Conservation (phyloP, 2,888 invertebrate species). For the Junonia oenone region DNA sequence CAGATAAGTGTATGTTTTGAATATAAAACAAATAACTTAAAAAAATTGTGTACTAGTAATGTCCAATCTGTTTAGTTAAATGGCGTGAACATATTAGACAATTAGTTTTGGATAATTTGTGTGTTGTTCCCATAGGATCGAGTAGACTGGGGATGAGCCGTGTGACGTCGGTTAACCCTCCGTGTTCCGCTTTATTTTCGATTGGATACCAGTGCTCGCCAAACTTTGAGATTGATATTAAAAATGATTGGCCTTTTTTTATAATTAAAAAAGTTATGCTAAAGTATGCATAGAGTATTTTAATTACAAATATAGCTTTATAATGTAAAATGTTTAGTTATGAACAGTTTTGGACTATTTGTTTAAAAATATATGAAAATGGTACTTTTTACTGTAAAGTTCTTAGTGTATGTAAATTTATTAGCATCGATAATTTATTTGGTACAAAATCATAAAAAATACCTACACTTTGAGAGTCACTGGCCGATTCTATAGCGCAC, state of each 20-base stretch:
- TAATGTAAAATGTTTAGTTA: no score
- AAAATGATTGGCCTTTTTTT: no score
- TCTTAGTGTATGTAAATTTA: not conserved
- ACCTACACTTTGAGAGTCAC: conserved; percentile 45
- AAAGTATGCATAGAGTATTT: no score
- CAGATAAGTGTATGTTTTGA: not conserved
- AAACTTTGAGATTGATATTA: no score
- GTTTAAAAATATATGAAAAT: no score
- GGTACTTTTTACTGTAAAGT: no score
- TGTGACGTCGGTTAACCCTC: conserved; percentile 51
- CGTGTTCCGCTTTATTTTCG: conserved; percentile 30
- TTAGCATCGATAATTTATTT: not conserved
- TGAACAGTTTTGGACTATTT: no score
- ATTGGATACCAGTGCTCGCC: conserved; percentile 35
- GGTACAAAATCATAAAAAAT: not conserved
- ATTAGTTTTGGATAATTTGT: conserved; percentile 71
- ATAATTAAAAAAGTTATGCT: no score
- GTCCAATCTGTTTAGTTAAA: conserved; percentile 64
- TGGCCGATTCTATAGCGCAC: conserved; percentile 40
- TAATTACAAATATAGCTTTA: no score
- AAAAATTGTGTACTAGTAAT: conserved; percentile 22
- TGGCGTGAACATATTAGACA: conserved; percentile 66
- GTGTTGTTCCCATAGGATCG: conserved; percentile 68
- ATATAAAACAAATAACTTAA: not conserved
- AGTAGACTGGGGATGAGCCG: conserved; percentile 35